phyloP scores from a whole-genome alignment of 2,888 invertebrate genomes.

The Boloria euphrosyne region DNA sequence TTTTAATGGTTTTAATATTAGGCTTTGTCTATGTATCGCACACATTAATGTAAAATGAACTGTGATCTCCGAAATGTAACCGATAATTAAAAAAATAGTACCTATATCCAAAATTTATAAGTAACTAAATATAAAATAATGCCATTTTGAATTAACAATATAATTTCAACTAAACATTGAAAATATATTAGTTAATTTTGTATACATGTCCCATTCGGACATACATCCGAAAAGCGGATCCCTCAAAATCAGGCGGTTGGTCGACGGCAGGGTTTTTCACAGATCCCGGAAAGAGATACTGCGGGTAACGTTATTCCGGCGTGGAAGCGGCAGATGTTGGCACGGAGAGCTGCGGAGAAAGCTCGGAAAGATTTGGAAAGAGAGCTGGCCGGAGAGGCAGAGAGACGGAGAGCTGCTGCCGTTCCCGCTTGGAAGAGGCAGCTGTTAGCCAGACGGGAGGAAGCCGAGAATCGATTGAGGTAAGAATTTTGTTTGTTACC shows the following conservation, averaged over 20 bases:
- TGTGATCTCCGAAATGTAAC: no score
- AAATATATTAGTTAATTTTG: conserved; percentile 25
- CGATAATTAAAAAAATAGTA: no score
- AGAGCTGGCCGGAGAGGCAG: conserved; percentile 91
- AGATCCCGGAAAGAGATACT: conserved; percentile 95
- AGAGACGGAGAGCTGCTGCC: conserved; percentile 90
- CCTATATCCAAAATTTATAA: no score
- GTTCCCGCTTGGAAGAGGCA: conserved; percentile 98
- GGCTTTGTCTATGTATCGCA: no score
- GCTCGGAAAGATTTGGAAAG: conserved; percentile 95
- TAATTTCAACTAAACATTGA: conserved; percentile 21
- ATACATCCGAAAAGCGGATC: conserved; percentile 40
- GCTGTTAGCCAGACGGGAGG: conserved; percentile 90
- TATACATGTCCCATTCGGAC: conserved; percentile 35
- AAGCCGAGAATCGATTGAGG: conserved; percentile 89
- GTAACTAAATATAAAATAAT: conserved; percentile 13
- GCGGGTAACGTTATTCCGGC: conserved; percentile 95
- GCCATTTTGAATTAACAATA: conserved; percentile 35
- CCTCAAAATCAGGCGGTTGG: conserved; percentile 61
- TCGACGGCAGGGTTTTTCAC: conserved; percentile 77
- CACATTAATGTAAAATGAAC: no score
- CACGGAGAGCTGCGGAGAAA: conserved; percentile 96
- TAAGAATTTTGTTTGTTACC: conserved; percentile 55
- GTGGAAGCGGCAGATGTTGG: conserved; percentile 98
- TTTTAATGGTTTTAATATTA: no score